These are phyloP conservation scores for Geodia barretti DNA, from an alignment of 37 sponge, comb jelly and placozoan species.

Conservation along the genomic window DNA sequence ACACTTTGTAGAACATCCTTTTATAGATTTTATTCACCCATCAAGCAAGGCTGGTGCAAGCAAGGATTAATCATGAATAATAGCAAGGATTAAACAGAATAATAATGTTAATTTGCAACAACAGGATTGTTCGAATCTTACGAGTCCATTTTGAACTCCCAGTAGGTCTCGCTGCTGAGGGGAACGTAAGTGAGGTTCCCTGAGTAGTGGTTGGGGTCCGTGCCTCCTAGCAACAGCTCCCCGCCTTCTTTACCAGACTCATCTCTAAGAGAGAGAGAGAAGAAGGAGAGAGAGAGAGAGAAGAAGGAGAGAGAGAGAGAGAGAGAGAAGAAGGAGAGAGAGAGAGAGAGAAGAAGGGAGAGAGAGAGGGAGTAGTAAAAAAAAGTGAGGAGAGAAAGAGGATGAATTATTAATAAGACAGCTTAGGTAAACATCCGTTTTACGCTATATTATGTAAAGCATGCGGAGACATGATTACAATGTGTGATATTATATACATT, in stretches of 20 bases:
- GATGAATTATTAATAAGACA: background rate
- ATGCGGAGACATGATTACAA: too few species aligned
- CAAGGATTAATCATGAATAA: too few species aligned
- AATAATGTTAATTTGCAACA: too few species aligned
- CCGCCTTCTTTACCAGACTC: constrained; percentile 62
- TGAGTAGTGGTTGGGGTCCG: constrained; percentile 70
- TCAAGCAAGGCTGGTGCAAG: too few species aligned
- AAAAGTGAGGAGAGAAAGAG: background rate
- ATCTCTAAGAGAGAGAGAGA: background rate
- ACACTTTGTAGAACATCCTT: too few species aligned
- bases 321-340: too few species aligned
- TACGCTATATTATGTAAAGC: too few species aligned
- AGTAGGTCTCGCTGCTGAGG: constrained; percentile 73
- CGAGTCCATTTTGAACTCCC: constrained; percentile 85
- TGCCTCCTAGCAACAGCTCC: constrained; percentile 87
- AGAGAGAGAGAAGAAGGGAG: background rate
- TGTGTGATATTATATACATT: too few species aligned
- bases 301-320: background rate
- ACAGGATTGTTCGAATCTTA: too few species aligned
- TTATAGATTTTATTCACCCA: too few species aligned
- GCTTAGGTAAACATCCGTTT: background rate
- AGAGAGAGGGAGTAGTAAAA: background rate
- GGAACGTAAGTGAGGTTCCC: constrained; percentile 67
- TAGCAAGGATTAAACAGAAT: too few species aligned
- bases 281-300: background rate